Conservation (phyloP, 2,797 vertebrate genomes). For the Ambastaia sidthimunki region DNA sequence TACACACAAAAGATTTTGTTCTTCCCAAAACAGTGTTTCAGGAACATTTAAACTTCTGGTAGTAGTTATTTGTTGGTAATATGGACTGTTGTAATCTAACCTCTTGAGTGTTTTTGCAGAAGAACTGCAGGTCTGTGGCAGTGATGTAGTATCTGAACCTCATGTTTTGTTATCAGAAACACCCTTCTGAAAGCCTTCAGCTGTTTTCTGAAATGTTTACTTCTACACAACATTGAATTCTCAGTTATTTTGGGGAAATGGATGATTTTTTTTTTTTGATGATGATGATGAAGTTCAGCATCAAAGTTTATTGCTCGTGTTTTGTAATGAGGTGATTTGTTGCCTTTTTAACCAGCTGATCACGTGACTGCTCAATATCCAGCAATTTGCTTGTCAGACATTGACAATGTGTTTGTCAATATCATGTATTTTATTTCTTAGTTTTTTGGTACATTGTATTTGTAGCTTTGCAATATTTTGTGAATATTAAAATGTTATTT, state of each 20-base stretch:
- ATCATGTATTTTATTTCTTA: conserved; percentile 2
- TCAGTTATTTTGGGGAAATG: too few species aligned
- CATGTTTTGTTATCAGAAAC: background rate
- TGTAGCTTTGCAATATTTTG: too few species aligned
- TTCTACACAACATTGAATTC: background rate
- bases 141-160: conserved; percentile 81
- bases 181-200: background rate
- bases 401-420: background rate
- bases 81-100: background rate
- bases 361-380: background rate
- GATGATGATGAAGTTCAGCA: background rate
- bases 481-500: too few species aligned
- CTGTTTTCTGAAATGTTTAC: background rate
- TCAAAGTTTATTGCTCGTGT: conserved; percentile 3
- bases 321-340: too few species aligned
- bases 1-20: background rate
- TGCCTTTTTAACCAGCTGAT: background rate
- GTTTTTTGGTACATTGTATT: conserved; percentile 21
- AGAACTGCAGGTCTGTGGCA: conserved; percentile 38
- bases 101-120: background rate
- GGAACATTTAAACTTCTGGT: background rate
- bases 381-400: too few species aligned
- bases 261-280: too few species aligned
- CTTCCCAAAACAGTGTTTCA: background rate
- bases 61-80: background rate